Conservation (phyloP, 2,113 vertebrate species). For the Myrmecophaga tridactyla region DNA sequence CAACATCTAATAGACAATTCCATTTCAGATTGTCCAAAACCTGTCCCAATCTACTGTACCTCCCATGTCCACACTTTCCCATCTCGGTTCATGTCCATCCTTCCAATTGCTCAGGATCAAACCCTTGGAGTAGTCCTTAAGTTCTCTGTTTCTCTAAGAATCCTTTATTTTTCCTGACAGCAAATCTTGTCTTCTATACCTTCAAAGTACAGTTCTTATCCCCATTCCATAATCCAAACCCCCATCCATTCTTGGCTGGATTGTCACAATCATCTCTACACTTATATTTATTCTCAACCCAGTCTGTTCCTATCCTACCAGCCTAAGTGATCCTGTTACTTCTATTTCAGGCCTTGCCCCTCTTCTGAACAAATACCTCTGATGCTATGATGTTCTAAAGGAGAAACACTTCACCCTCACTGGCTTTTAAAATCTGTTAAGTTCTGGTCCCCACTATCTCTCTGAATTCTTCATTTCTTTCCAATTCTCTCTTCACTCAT, state of each 20-base stretch:
- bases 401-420: background rate
- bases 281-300: background rate
- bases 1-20: background rate
- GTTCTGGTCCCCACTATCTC: background rate
- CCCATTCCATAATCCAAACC: background rate
- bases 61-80: background rate
- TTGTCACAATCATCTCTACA: background rate
- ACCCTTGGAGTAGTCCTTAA: background rate
- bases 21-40: background rate
- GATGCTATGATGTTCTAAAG: background rate
- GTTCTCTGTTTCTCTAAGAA: background rate
- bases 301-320: background rate
- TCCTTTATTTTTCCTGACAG: background rate
- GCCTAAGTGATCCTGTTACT: background rate
- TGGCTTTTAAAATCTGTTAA: accelerated
- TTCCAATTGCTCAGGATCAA: background rate
- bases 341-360: accelerated
- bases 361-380: background rate
- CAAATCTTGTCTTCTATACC: background rate
- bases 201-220: background rate
- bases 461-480: background rate
- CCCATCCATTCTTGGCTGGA: no score
- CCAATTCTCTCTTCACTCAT: background rate
- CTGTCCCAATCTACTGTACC: no score
- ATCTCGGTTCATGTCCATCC: background rate